Evolutionary conservation across 2,888 invertebrate genomes (phyloP).

Genomic region (Crioceris asparagi): DNA sequence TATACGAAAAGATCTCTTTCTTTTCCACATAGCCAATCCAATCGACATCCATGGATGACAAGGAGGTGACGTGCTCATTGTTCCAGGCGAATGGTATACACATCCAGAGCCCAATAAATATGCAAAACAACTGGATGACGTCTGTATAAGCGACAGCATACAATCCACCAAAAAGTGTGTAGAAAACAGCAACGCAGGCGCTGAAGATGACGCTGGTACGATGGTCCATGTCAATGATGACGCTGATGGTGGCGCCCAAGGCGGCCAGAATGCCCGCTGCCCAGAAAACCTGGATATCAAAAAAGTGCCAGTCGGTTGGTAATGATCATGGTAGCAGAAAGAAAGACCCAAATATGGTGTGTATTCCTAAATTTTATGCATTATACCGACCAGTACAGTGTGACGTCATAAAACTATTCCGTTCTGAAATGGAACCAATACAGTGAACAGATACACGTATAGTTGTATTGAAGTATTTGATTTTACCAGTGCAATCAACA

Average conservation of each 20-base stretch:
- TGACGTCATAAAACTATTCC: too few relatives aligned
- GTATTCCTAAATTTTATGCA: too few relatives aligned
- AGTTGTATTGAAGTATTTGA: too few relatives aligned
- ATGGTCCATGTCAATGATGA: conserved; percentile 94
- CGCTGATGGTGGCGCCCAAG: conserved; percentile 88
- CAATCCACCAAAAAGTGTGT: conserved; percentile 94
- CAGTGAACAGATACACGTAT: too few relatives aligned
- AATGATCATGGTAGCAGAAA: too few relatives aligned
- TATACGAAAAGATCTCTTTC: conserved; percentile 66
- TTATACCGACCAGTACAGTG: too few relatives aligned
- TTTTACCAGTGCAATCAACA: too few relatives aligned
- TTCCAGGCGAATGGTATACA: conserved; percentile 94
- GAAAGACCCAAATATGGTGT: too few relatives aligned
- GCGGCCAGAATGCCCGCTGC: conserved; percentile 96
- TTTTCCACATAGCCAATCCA: conserved; percentile 78
- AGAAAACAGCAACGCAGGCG: conserved; percentile 92
- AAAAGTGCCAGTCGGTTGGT: too few relatives aligned
- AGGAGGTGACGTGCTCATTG: conserved; percentile 73
- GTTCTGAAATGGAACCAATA: too few relatives aligned
- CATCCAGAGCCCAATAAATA: conserved; percentile 96
- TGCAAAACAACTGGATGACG: conserved; percentile 95
- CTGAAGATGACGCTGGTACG: conserved; percentile 87
- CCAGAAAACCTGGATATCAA: conserved; percentile 58
- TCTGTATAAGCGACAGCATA: conserved; percentile 99
- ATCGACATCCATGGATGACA: conserved; percentile 73